Conservation (phyloP, 2,888 invertebrate genomes). For the Eurois occulta region DNA sequence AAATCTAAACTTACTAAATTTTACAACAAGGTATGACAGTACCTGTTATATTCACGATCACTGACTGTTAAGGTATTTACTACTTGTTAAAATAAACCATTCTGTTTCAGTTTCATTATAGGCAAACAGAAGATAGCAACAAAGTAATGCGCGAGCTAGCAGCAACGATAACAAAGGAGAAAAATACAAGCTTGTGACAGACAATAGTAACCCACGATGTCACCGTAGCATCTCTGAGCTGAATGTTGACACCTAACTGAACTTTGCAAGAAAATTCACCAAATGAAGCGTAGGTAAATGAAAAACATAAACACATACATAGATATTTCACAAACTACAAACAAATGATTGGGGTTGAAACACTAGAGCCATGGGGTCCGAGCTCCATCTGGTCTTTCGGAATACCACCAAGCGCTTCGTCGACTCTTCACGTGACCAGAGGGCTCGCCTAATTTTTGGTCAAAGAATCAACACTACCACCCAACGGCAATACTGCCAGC, state of each 20-base stretch:
- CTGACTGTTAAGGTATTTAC: neutral
- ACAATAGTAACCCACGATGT: neutral
- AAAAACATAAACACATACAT: neutral
- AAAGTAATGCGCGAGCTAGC: neutral
- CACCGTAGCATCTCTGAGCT: neutral
- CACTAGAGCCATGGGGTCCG: neutral
- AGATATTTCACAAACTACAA: neutral
- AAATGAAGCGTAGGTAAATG: neutral
- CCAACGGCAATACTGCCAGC: neutral
- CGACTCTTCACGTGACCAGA: neutral
- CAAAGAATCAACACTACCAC: neutral
- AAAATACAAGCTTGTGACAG: neutral
- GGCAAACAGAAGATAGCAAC: neutral
- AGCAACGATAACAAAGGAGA: neutral
- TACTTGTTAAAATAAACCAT: neutral
- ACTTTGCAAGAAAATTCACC: conserved; percentile 1
- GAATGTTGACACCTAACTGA: neutral
- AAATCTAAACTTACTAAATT: neutral
- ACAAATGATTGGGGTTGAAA: neutral
- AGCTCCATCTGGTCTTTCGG: neutral
- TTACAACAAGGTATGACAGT: neutral
- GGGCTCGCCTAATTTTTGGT: neutral
- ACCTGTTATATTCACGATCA: neutral
- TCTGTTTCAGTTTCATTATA: neutral
- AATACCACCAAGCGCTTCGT: neutral